Conservation (phyloP, 23 tunicate species). For the Corella eumyota region DNA sequence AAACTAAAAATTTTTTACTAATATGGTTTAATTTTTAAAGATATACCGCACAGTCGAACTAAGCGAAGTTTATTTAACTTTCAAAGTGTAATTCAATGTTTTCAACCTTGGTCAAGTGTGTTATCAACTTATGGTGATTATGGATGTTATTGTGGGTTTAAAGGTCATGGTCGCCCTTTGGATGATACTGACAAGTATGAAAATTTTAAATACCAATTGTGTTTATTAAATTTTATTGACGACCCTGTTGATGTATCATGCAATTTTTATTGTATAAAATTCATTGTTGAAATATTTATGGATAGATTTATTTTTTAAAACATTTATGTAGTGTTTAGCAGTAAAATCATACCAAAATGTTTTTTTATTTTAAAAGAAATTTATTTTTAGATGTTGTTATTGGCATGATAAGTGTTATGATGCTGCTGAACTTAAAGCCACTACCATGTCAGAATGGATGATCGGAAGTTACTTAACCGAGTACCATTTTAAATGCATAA, state of each 20-base stretch:
- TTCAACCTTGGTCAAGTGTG: slow-evolving; percentile 72
- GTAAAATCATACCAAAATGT: too few species aligned
- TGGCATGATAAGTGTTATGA: slow-evolving; percentile 80
- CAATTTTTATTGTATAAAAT: too few species aligned
- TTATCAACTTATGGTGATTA: slow-evolving; percentile 63
- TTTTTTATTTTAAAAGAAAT: too few species aligned
- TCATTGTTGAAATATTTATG: too few species aligned
- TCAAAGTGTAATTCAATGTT: slow-evolving; percentile 50
- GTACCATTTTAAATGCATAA: slow-evolving; percentile 37
- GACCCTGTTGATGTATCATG: too few species aligned
- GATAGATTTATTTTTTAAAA: too few species aligned
- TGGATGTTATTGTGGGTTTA: slow-evolving; percentile 85
- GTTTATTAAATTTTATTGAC: too few species aligned
- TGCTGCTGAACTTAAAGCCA: slow-evolving; percentile 19
- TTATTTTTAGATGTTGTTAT: slow-evolving; percentile 51
- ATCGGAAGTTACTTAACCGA: slow-evolving; percentile 39
- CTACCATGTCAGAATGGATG: slow-evolving; percentile 12
- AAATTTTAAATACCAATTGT: too few species aligned
- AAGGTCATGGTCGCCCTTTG: slow-evolving; percentile 66
- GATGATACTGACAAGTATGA: slow-evolving; percentile 86
- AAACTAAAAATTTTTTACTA: too few species aligned
- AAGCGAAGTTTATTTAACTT: slow-evolving; percentile 74
- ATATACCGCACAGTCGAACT: slow-evolving; percentile 16
- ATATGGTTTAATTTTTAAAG: too few species aligned
- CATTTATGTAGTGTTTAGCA: too few species aligned